Evolutionary conservation across 2,797 vertebrate genomes (phyloP).

Genomic region (Anabas testudineus): DNA sequence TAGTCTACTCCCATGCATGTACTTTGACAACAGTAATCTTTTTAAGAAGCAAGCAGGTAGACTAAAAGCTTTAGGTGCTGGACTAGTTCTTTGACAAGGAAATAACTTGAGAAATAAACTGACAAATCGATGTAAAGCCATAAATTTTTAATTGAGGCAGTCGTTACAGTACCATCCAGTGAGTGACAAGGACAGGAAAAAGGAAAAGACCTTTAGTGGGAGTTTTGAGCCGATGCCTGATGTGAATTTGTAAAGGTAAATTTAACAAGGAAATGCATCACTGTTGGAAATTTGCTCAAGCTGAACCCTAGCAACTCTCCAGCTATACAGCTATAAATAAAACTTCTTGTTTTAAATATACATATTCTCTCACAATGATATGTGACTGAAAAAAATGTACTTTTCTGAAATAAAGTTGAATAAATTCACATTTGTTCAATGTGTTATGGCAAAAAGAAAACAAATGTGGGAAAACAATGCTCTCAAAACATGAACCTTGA

Average conservation of each 20-base stretch:
- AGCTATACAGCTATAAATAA: background rate
- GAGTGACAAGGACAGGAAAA: background rate
- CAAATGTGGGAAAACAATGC: background rate
- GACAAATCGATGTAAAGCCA: conserved; percentile 5
- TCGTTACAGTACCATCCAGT: background rate
- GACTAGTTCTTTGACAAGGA: background rate
- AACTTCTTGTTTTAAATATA: background rate
- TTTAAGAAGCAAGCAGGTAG: background rate
- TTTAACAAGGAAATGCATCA: background rate
- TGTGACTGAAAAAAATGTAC: too few species aligned
- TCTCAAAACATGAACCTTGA: background rate
- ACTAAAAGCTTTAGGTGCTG: background rate
- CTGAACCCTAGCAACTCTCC: background rate
- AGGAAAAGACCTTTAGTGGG: background rate
- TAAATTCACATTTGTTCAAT: background rate
- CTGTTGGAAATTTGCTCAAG: background rate
- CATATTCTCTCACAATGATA: background rate
- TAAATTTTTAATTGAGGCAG: background rate
- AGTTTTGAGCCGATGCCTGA: background rate
- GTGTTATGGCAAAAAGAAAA: background rate
- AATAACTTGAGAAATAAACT: conserved; percentile 1
- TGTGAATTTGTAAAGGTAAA: background rate
- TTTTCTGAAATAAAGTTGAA: background rate
- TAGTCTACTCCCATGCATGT: background rate
- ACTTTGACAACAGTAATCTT: conserved; percentile 5